Conservation (phyloP, 2,797 vertebrate genomes). For the Arctocebus calabarensis region DNA sequence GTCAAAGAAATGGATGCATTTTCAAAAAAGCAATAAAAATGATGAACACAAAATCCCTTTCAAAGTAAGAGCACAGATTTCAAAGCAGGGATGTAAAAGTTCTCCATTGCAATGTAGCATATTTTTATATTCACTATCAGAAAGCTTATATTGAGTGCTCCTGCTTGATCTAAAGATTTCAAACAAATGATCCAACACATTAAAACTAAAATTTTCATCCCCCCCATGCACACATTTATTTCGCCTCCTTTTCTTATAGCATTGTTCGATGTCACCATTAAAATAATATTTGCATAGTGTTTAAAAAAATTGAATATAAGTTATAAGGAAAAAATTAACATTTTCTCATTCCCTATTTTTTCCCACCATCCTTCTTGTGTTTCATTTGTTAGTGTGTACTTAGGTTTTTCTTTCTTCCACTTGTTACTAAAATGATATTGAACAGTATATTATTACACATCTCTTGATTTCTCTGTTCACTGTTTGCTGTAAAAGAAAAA, state of each 20-base stretch:
- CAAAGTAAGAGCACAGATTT: slow-evolving; percentile 63
- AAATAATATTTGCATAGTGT: not conserved
- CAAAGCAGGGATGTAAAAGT: slow-evolving; percentile 43
- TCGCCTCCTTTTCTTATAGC: not conserved
- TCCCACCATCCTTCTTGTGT: not conserved
- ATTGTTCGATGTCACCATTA: not conserved
- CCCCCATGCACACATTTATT: not conserved
- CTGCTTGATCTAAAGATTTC: slow-evolving; percentile 51
- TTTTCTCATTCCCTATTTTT: not conserved
- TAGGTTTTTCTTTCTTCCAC: slow-evolving; percentile 13
- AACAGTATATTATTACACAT: not conserved
- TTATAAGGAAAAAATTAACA: not conserved
- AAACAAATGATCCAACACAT: slow-evolving; percentile 25
- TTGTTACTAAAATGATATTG: not conserved
- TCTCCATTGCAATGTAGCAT: not conserved
- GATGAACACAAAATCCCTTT: slow-evolving; percentile 21
- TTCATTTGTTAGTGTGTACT: not conserved
- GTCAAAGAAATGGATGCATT: slow-evolving; percentile 14
- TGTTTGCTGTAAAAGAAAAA: not conserved
- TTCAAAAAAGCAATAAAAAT: slow-evolving; percentile 1
- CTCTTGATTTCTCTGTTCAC: not conserved
- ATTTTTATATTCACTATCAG: slow-evolving; percentile 48
- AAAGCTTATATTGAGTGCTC: not conserved
- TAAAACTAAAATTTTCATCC: slow-evolving; percentile 23
- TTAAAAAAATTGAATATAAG: not conserved